Percentiles rank a stretch among this genome's conserved stretches.
Evolutionary conservation across 2,797 vertebrate genomes (phyloP).

Genomic region (Chiloscyllium punctatum): DNA sequence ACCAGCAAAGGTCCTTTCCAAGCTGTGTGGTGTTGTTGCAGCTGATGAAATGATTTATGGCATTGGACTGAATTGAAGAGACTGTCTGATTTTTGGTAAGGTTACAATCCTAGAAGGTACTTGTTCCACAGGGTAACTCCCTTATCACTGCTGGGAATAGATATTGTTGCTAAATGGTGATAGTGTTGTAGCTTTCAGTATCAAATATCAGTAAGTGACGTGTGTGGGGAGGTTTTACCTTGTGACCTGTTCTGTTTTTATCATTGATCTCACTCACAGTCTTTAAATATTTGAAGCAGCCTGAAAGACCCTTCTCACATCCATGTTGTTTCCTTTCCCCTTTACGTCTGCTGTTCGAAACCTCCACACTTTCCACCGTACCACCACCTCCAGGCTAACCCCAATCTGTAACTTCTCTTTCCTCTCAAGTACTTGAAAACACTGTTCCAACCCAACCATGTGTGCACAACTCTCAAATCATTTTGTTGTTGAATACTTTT

Average conservation of each 20-base stretch:
- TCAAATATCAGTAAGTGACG: not conserved
- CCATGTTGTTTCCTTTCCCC: not conserved
- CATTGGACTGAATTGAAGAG: not conserved
- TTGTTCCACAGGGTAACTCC: not conserved
- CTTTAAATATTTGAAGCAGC: not conserved
- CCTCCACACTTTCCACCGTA: not conserved
- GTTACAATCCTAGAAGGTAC: not conserved
- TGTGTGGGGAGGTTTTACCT: not conserved
- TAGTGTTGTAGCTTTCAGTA: not conserved
- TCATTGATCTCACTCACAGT: not conserved
- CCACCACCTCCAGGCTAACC: not conserved
- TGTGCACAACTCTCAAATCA: not conserved
- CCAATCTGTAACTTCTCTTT: not conserved
- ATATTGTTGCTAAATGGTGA: not conserved
- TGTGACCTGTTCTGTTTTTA: slow-evolving; percentile 2
- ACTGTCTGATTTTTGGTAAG: not conserved
- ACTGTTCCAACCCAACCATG: no score
- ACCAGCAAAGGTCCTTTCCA: not conserved
- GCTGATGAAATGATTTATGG: not conserved
- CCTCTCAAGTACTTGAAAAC: not conserved
- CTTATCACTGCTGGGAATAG: not conserved
- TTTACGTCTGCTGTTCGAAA: not conserved
- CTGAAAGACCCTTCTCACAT: not conserved
- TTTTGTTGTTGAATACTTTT: not conserved
- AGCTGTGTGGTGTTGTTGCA: not conserved